These are phyloP conservation scores for Amaurobius ferox DNA, from an alignment of 2,888 invertebrate species.

Conservation along the genomic window DNA sequence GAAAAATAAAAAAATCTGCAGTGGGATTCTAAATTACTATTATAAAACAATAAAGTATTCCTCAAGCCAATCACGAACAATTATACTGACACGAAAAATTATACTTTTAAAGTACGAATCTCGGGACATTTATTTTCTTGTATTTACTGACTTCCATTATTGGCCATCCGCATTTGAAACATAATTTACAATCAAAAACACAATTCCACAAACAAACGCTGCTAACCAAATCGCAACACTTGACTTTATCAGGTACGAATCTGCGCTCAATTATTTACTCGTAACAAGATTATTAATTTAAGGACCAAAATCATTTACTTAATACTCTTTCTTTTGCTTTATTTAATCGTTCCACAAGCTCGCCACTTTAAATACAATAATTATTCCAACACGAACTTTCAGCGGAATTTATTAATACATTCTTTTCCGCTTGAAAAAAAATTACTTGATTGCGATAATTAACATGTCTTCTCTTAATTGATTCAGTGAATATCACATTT, in stretches of 20 bases:
- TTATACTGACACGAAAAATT: too few relatives aligned
- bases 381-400: background rate
- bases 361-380: constrained; percentile 5
- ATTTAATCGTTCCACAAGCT: constrained; percentile 6
- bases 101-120: too few relatives aligned
- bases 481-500: constrained; percentile 1
- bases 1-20: too few relatives aligned
- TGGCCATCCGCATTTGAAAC: too few relatives aligned
- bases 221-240: too few relatives aligned
- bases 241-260: background rate
- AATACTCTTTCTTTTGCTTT: background rate
- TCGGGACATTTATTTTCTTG: too few relatives aligned
- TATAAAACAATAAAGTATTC: too few relatives aligned
- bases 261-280: background rate
- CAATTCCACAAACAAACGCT: background rate
- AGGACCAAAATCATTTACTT: background rate
- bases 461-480: constrained; percentile 9
- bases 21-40: too few relatives aligned
- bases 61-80: too few relatives aligned
- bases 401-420: background rate
- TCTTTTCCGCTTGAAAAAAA: background rate
- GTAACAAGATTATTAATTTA: background rate
- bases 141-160: too few relatives aligned
- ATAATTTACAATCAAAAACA: background rate
- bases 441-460: constrained; percentile 6